Base-by-base conservation (phyloP, 2,113 vertebrate species). In the Steatornis caripensis region DNA sequence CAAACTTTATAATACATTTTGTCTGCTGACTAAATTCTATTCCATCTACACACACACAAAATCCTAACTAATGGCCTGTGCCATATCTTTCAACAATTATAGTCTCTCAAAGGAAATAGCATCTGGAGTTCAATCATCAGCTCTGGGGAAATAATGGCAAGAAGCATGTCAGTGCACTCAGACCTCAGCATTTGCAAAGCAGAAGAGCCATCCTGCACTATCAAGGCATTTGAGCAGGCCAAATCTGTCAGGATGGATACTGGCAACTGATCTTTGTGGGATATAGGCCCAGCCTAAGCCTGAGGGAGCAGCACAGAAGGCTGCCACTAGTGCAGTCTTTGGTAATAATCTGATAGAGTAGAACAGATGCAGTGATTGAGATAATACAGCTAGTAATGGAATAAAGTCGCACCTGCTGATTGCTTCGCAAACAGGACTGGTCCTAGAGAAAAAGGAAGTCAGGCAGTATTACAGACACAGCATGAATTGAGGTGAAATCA, bases 331-430 rank as follows among this genome's bases (percentile, higher is more conserved):
- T 21, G 4, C 34, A 37, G 36, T 55, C 78, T 55, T 72, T 64
- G 54, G 53, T 76, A 69, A 68, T 48, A 82, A 46, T 20, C 65
- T 68, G 84, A 58, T 54, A 46, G 27, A 43, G 74, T 69, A 87
- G 62, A 91, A 39, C 51, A 85, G 69, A 30, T 0, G 0, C 60
- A 60, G 68, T 78, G 82, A 89, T 43, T 84, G 81, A 89, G 84
- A 82, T 65, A 79, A 94, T 70, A 55, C 70, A 87, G 48, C 48
- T 71, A 53, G 74, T 91, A 84, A 53, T 48, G 65, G 61, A 51
- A 71, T 64, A 55, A 89, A 91, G 70, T 34, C 93, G 65, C 78
- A 96, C 81, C 87, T 91, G 81, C 84, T 79, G 84, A 82, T 62
- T 84, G 81, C n/a, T 84, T 80, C 10, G 20, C 45, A 92, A 77